phyloP scores from a whole-genome alignment of 2,888 invertebrate species.

The Polyommatus icarus region DNA sequence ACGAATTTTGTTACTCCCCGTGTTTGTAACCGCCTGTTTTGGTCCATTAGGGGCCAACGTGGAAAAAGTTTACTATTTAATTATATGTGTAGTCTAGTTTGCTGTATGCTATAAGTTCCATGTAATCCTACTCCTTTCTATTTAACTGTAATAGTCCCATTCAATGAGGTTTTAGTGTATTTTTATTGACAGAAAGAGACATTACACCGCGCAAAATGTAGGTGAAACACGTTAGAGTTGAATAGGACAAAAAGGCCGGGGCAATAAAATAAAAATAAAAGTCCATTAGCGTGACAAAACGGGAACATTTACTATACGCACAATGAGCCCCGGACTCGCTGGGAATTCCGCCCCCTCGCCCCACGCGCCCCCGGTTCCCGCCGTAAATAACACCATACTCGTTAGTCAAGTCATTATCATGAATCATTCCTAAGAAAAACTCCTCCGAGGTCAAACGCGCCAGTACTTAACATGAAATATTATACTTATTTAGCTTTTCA shows the following conservation, averaged over 20 bases:
- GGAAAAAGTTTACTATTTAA: too few species aligned
- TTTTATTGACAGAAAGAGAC: conserved; percentile 2
- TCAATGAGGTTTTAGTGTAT: conserved; percentile 1
- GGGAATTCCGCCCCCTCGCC: not conserved
- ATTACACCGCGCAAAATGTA: not conserved
- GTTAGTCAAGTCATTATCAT: conserved; percentile 17
- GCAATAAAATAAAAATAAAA: conserved; percentile 21
- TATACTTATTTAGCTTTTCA: not conserved
- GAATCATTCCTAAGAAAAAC: conserved; percentile 10
- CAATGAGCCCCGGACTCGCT: not conserved
- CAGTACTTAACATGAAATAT: conserved; percentile 1
- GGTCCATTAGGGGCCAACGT: too few species aligned
- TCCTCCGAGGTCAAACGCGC: conserved; percentile 14
- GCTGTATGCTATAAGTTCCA: too few species aligned
- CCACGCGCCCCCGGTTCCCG: not conserved
- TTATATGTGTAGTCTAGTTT: too few species aligned
- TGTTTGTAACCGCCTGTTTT: too few species aligned
- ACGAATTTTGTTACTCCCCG: too few species aligned
- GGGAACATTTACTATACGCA: conserved; percentile 17
- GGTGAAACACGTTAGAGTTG: conserved; percentile 1
- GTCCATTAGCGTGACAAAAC: conserved; percentile 22
- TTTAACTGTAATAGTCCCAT: not conserved
- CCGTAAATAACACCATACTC: conserved; percentile 12
- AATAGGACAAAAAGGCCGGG: conserved; percentile 2
- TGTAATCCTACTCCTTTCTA: not conserved